Percentiles rank a stretch among this genome's conserved stretches.
phyloP scores from a whole-genome alignment of 2,888 invertebrate genomes.

The Hydraecia micacea region DNA sequence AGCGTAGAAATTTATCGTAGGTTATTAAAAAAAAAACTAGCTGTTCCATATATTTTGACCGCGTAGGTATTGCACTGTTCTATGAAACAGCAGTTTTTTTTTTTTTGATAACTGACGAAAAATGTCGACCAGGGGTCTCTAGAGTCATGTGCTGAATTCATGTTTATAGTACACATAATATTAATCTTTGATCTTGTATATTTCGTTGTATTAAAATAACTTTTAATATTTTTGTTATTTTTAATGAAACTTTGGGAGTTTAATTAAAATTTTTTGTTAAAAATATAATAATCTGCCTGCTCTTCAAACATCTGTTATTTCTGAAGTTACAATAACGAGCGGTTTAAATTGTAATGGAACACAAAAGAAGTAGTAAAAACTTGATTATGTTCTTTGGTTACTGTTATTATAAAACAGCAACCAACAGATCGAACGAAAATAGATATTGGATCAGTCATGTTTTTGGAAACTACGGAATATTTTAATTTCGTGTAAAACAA shows the following conservation, averaged over 20 bases:
- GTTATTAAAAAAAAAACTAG: no score
- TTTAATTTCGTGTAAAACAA: background rate
- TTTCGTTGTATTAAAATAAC: background rate
- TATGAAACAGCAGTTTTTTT: no score
- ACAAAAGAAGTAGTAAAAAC: slow-evolving; percentile 33
- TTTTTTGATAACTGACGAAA: background rate
- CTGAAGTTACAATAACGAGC: slow-evolving; percentile 26
- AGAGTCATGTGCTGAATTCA: no score
- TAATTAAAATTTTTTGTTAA: no score
- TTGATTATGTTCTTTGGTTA: slow-evolving; percentile 25
- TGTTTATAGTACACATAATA: background rate
- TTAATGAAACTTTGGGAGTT: slow-evolving; percentile 32
- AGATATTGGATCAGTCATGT: background rate
- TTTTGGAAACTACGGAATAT: slow-evolving; percentile 3
- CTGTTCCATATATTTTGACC: no score
- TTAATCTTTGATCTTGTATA: background rate
- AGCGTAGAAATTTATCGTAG: no score
- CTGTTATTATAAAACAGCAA: slow-evolving; percentile 21
- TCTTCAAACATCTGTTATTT: slow-evolving; percentile 13
- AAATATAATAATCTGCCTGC: background rate
- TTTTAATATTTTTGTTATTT: slow-evolving; percentile 1
- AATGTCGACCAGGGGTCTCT: no score
- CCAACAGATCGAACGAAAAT: slow-evolving; percentile 19
- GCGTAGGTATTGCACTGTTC: no score
- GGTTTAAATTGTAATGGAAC: slow-evolving; percentile 12